These are phyloP conservation scores for Poecilia gillii DNA, from an alignment of 2,797 vertebrate genomes.

Conservation along the genomic window DNA sequence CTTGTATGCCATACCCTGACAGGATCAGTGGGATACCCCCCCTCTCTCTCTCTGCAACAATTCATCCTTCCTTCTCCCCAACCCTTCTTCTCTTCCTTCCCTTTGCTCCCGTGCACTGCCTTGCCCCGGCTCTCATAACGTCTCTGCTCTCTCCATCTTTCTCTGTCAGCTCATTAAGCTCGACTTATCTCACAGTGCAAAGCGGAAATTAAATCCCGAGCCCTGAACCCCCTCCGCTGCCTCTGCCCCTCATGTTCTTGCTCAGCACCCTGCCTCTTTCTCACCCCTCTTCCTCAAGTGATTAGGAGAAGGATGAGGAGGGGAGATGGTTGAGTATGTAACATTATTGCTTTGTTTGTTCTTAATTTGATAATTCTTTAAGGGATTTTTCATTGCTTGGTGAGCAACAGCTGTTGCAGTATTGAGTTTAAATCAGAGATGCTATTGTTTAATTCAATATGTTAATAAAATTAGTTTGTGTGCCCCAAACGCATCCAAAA, in stretches of 20 bases:
- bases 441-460: neutral
- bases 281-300: constrained; percentile 20
- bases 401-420: neutral
- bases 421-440: constrained; percentile 12
- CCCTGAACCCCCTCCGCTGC: constrained; percentile 46
- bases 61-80: constrained; percentile 31
- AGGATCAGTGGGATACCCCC: constrained; percentile 46
- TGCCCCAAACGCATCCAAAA: neutral
- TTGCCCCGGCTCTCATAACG: constrained; percentile 47
- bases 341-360: constrained; percentile 14
- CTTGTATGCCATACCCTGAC: constrained; percentile 21
- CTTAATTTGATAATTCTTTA: constrained; percentile 15
- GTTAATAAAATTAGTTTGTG: neutral
- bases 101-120: constrained; percentile 35
- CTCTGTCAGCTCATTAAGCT: constrained; percentile 79
- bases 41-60: constrained; percentile 31
- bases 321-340: too few relatives aligned
- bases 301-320: constrained; percentile 5
- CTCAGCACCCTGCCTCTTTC: constrained; percentile 15
- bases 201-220: constrained; percentile 78
- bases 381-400: constrained; percentile 13
- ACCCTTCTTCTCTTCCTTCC: constrained; percentile 29
- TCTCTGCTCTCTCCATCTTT: constrained; percentile 59
- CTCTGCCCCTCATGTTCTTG: constrained; percentile 51
- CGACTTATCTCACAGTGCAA: constrained; percentile 75